phyloP scores from a whole-genome alignment of 2,113 vertebrate species.

The Proterorhinus semilunaris region DNA sequence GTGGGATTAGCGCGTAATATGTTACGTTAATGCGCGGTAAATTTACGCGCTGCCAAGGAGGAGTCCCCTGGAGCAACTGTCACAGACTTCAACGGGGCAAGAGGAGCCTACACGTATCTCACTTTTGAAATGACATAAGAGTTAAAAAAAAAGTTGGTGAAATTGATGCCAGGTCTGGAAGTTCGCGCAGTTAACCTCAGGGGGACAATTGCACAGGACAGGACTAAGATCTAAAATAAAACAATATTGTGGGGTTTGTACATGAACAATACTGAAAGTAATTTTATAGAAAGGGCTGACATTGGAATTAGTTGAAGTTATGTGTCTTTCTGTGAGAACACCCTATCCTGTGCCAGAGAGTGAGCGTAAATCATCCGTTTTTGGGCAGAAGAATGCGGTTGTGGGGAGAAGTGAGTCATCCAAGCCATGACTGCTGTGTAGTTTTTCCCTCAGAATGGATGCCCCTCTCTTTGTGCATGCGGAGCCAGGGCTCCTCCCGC shows the following conservation, averaged over 20 bases:
- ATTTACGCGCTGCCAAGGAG: conserved; percentile 22
- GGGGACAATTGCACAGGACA: too few relatives aligned
- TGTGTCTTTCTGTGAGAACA: neutral
- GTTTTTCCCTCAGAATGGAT: conserved; percentile 2
- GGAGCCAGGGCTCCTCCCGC: conserved; percentile 9
- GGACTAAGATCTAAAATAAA: too few relatives aligned
- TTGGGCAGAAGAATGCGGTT: conserved; percentile 42
- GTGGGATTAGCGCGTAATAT: conserved; percentile 1
- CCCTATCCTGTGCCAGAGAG: neutral
- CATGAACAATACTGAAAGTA: neutral
- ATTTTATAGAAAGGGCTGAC: neutral
- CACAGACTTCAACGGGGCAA: too few relatives aligned
- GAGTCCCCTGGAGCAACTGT: conserved; percentile 1
- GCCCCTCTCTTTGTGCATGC: conserved; percentile 13
- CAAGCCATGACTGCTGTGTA: conserved; percentile 8
- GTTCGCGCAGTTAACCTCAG: too few relatives aligned
- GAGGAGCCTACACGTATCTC: too few relatives aligned
- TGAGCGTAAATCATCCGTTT: neutral
- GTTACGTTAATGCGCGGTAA: conserved; percentile 14
- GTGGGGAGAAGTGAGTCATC: conserved; percentile 67
- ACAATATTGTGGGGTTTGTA: too few relatives aligned
- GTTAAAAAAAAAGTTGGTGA: too few relatives aligned
- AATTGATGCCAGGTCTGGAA: too few relatives aligned
- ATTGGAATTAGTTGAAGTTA: neutral
- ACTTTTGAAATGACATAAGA: too few relatives aligned